Evolutionary conservation across 2,797 vertebrate species (phyloP).

Genomic region (Smutsia gigantea): DNA sequence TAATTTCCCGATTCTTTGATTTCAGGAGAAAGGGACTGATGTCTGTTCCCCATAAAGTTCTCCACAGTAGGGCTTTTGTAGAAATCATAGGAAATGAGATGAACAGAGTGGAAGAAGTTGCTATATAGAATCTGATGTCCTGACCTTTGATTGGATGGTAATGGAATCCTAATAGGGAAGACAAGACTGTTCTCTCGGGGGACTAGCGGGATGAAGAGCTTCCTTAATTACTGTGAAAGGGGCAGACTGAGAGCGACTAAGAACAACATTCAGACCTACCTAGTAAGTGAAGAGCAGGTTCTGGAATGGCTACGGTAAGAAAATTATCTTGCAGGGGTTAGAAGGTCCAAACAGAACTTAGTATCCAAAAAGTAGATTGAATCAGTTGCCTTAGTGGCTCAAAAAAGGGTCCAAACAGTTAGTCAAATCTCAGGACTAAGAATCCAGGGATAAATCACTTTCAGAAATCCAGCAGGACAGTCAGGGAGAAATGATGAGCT

Average conservation of each 20-base stretch:
- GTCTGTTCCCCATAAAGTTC: background rate
- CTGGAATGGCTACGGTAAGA: background rate
- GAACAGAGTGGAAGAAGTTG: background rate
- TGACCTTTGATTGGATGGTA: background rate
- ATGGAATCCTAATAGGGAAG: background rate
- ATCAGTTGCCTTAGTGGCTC: background rate
- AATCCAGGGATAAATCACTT: background rate
- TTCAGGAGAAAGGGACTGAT: conserved; percentile 16
- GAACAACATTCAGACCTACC: background rate
- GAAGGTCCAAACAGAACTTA: background rate
- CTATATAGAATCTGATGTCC: background rate
- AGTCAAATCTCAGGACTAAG: background rate
- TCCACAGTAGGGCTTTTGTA: background rate
- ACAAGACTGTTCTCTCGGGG: background rate
- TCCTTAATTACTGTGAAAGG: background rate
- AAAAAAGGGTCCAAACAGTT: background rate
- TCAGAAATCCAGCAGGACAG: background rate
- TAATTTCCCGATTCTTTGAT: background rate
- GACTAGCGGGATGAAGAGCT: background rate
- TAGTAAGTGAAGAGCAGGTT: background rate
- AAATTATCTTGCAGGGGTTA: background rate
- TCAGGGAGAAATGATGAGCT: background rate
- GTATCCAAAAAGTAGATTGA: background rate
- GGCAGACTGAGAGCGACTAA: background rate
- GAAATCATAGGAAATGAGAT: background rate